Base-by-base conservation (phyloP, 2,888 invertebrate genomes). In the Archaeoteleia sp. region DNA sequence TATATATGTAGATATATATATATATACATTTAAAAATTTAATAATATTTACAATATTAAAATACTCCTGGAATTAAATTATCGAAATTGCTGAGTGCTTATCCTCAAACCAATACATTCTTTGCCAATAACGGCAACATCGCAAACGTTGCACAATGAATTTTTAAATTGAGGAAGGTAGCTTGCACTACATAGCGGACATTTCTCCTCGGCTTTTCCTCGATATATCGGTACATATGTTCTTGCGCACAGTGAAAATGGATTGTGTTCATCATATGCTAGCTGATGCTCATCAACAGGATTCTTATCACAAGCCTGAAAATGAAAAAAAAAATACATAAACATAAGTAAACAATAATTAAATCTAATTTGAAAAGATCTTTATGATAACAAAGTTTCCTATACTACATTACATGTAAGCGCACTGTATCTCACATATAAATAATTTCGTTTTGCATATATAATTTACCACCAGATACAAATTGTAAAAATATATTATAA, bases 241-340 rank as follows among this genome's bases (percentile, higher is more conserved):
- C 92, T 91, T 0, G 95, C 97, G 84, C 99, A 99, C 32, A 99
- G 88, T 57, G 91, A 92, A 86, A 99, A 99, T 0, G 99, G 99
- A 87, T 99, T 99, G 83, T 97, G 97, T 82, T 98, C 97, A 78
- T 99, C 98, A 80, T 99, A 99, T 0, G 91, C 87, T 49, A 99
- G 83, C 75, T 93, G 91, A 73, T 97, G 92, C 80, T 96, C 95
- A 82, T 98, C 97, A 0, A 90, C 89, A 0, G 93, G 93, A 74
- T 93, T 96, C 70, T 95, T 94, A 80, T 98, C 97, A 82, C 97
- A 97, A 0, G 95, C 96, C 86, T 94, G 82, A 61, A 87, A 80
- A 49, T 67, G 12, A 30, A 32, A 42, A 34, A 1, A 49, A 37
- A 32, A 32, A 13, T 14, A 37, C 8, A 17, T 27, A 23, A 14